Percentiles rank a stretch among this genome's conserved stretches.
phyloP scores from a whole-genome alignment of 2,888 invertebrate genomes.

The Crematogaster levior region DNA sequence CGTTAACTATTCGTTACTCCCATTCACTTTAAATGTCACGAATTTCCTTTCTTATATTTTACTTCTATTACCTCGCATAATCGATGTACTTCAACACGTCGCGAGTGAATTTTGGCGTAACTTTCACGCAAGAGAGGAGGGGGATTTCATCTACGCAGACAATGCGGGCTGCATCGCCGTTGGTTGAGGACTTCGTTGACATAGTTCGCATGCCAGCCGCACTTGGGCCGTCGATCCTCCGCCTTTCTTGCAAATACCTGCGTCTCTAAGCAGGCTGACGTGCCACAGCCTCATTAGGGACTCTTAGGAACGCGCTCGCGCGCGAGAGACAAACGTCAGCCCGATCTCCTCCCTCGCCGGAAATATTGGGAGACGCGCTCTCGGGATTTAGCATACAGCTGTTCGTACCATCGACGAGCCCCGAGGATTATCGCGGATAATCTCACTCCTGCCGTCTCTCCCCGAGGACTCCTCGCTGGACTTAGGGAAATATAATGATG shows the following conservation, averaged over 20 bases:
- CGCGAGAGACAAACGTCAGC: slow-evolving; percentile 60
- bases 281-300: slow-evolving; percentile 73
- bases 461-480: background rate
- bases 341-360: background rate
- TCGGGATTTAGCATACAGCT: slow-evolving; percentile 48
- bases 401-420: slow-evolving; percentile 32
- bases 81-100: slow-evolving; percentile 17
- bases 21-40: background rate
- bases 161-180: slow-evolving; percentile 57
- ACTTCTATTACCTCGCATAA: background rate
- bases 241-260: slow-evolving; percentile 65
- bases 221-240: slow-evolving; percentile 63
- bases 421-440: slow-evolving; percentile 44
- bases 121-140: background rate
- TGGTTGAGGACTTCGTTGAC: slow-evolving; percentile 60
- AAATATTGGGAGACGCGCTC: slow-evolving; percentile 36
- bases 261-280: slow-evolving; percentile 64
- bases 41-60: background rate
- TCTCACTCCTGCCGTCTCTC: slow-evolving; percentile 13
- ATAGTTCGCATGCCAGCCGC: slow-evolving; percentile 76
- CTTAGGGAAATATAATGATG: slow-evolving; percentile 6
- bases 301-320: slow-evolving; percentile 61
- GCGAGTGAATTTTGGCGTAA: too few species aligned
- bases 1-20: background rate
- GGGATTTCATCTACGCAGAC: slow-evolving; percentile 39